Percentiles rank a stretch among this genome's conserved stretches.
Conservation (phyloP, 2,113 vertebrate species). For the Lophotis ruficrista region DNA sequence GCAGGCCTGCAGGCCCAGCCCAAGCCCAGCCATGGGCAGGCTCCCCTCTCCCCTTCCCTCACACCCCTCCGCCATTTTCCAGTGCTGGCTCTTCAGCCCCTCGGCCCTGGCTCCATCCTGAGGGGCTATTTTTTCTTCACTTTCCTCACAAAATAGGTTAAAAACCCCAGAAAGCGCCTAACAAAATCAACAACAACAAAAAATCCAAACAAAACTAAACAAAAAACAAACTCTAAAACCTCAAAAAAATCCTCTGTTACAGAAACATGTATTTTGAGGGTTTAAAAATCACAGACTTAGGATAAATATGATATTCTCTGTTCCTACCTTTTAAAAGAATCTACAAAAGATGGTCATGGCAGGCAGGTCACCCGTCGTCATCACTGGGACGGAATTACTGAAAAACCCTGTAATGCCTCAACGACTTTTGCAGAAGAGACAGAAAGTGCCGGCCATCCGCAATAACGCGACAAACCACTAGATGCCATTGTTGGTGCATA, state of each 20-base stretch:
- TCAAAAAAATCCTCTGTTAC: fast-evolving
- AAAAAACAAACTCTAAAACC: neutral
- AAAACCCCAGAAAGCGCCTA: neutral
- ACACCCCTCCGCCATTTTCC: neutral
- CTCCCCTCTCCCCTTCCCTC: too few species aligned
- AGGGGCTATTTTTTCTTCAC: neutral
- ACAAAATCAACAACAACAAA: neutral
- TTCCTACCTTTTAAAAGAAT: neutral
- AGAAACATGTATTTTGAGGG: neutral
- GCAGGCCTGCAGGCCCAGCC: neutral
- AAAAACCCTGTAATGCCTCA: fast-evolving
- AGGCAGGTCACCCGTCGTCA: neutral
- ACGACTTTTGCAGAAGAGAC: fast-evolving
- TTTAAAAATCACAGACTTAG: neutral
- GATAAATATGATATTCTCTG: fast-evolving
- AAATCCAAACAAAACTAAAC: fast-evolving
- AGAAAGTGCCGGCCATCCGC: neutral
- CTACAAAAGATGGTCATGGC: fast-evolving
- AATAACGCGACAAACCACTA: neutral
- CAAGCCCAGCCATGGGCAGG: too few species aligned
- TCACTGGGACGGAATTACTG: fast-evolving
- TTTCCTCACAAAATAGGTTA: neutral
- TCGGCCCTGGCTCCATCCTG: neutral
- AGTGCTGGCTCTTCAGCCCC: neutral
- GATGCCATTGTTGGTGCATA: neutral